phyloP scores from a whole-genome alignment of 2,797 vertebrate genomes.

The Limosa lapponica region DNA sequence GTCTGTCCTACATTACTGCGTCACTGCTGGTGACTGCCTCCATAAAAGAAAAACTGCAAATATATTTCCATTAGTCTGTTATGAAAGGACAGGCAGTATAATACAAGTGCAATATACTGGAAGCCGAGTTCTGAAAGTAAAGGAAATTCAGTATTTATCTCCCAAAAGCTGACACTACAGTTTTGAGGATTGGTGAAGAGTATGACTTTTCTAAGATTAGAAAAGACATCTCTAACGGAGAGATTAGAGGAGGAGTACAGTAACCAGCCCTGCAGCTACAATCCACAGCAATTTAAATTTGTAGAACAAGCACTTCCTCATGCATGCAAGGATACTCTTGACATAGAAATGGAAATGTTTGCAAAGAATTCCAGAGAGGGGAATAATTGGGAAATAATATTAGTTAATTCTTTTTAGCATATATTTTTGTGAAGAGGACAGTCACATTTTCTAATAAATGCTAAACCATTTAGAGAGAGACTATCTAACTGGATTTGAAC shows the following conservation, averaged over 20 bases:
- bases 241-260: background rate
- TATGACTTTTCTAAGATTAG: conserved; percentile 16
- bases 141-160: background rate
- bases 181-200: background rate
- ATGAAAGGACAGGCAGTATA: background rate
- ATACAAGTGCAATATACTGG: background rate
- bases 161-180: conserved; percentile 1
- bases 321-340: background rate
- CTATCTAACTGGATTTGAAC: background rate
- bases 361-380: background rate
- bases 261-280: conserved; percentile 8
- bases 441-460: background rate
- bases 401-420: background rate
- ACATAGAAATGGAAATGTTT: background rate
- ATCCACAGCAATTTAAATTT: background rate
- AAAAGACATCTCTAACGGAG: background rate
- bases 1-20: background rate
- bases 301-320: background rate
- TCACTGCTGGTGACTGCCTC: background rate
- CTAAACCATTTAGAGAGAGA: background rate
- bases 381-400: background rate
- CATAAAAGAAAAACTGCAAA: background rate
- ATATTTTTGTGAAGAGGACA: background rate
- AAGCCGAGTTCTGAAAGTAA: background rate
- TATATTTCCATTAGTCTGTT: background rate